Evolutionary conservation across 2,888 invertebrate species (phyloP).

Genomic region (Ichneumoninae sp.): DNA sequence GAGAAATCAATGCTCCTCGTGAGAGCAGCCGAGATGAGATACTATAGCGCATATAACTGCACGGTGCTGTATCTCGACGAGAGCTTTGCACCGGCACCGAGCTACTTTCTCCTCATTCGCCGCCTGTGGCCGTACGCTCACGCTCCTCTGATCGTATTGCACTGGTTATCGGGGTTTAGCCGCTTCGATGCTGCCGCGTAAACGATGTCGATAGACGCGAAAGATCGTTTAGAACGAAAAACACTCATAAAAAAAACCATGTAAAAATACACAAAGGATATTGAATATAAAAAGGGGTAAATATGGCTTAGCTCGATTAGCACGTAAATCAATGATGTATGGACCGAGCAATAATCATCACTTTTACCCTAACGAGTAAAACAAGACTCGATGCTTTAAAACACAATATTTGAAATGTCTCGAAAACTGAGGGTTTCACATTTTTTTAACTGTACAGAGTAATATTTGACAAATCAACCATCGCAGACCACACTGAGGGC

Average conservation of each 20-base stretch:
- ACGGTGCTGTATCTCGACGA: conserved; percentile 9
- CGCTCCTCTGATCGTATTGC: conserved; percentile 14
- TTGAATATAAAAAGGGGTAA: too few species aligned
- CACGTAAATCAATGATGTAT: background rate
- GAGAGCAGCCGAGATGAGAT: conserved; percentile 40
- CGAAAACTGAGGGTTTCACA: too few species aligned
- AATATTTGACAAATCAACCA: too few species aligned
- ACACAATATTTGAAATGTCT: too few species aligned
- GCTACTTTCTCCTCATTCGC: conserved; percentile 48
- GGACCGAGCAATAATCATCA: background rate
- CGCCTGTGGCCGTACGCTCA: conserved; percentile 25
- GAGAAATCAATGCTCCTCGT: conserved; percentile 37
- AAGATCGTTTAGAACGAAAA: conserved; percentile 1
- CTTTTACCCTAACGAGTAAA: background rate
- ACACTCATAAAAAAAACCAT: background rate
- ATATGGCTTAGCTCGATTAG: background rate
- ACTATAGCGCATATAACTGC: conserved; percentile 14
- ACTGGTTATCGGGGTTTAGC: background rate
- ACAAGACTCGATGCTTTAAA: too few species aligned
- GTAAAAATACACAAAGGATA: background rate
- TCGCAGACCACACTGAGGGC: too few species aligned
- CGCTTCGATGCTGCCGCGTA: background rate
- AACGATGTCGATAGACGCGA: background rate
- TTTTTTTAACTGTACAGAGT: too few species aligned
- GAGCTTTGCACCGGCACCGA: conserved; percentile 28